Base-by-base conservation (phyloP, 2,888 invertebrate genomes). In the Himalopsyche japonica region DNA sequence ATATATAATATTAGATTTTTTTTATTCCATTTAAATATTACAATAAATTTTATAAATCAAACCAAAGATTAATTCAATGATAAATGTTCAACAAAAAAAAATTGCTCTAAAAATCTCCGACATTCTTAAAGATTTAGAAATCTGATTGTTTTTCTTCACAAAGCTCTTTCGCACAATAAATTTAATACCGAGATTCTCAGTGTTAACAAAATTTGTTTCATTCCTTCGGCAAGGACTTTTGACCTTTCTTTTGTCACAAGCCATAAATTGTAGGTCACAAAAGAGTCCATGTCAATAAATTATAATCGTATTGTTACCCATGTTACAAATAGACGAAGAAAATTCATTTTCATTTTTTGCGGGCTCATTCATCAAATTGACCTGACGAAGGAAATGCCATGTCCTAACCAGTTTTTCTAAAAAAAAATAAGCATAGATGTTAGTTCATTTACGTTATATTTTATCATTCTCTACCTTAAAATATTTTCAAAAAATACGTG, bases 171-270 rank as follows among this genome's bases (percentile, higher is more conserved):
- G 70, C 70, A 27, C 70, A 27, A 70, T 70, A 70, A 70, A 70
- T 70, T 70, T 70, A 70, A 70, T 70, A 70, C 70, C 15, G 12
- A 70, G 30, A 15, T 70, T 70, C 27, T 27, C 70, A 70, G 70
- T 70, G 70, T 70, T 70, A 70, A 70, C 70, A 70, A 70, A 70
- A 70, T 70, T 70, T 70, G 70, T 70, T 70, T 70, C 70, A 70
- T 70, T 70, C 70, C 70, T 70, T 30, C 70, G 30, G 70, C 27
- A 70, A 57, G 70, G 70, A 43, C 70, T 20, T 70, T 15, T 70
- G 70, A 70, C 70, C 70, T 70, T 70, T 70, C 70, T 27, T 70
- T 70, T 70, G 70, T 70, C 27, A 70, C 27, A 27, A 27, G 27
- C 70, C 70, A 70, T 70, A 70, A 70, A 70, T 70, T 70, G 27